Percentiles rank a stretch among this genome's conserved stretches.
These are phyloP conservation scores for Zaprionus capensis DNA, from an alignment of 1,140 invertebrate species.

Conservation along the genomic window DNA sequence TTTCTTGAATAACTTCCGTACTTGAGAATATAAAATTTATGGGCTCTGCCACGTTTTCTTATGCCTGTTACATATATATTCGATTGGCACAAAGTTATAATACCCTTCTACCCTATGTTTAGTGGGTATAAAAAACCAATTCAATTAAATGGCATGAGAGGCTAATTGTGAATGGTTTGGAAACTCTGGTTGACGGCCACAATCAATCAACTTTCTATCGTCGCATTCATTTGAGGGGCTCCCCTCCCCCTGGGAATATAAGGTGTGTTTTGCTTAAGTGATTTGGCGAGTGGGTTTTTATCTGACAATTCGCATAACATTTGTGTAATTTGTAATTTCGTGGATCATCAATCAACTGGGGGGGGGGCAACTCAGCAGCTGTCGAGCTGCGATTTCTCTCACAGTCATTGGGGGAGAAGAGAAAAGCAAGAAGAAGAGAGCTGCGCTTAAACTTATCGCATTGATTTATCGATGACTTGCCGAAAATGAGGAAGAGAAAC, in stretches of 20 bases:
- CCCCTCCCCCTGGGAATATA: conserved; percentile 41
- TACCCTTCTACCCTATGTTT: no score
- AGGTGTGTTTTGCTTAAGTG: conserved; percentile 73
- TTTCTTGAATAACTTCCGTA: no score
- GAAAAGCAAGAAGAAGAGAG: background rate
- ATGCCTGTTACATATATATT: background rate
- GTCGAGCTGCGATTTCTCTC: conserved; percentile 62
- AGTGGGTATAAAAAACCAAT: background rate
- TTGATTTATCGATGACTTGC: conserved; percentile 79
- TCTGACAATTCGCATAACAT: conserved; percentile 65
- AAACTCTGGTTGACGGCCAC: conserved; percentile 29
- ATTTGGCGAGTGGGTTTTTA: conserved; percentile 56
- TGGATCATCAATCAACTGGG: conserved; percentile 77
- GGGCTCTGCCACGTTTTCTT: background rate
- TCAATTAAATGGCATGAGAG: conserved; percentile 2
- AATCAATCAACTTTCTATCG: conserved; percentile 69
- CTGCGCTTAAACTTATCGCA: conserved; percentile 34
- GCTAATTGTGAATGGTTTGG: background rate
- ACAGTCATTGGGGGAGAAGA: background rate
- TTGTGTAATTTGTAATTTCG: conserved; percentile 82
- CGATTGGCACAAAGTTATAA: no score
- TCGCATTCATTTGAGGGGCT: conserved; percentile 29
- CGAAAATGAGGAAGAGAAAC: conserved; percentile 28
- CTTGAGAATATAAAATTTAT: no score
- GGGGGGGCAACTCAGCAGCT: conserved; percentile 41